Conservation (phyloP, 2,797 vertebrate genomes). For the Spinibarbus caldwelli region DNA sequence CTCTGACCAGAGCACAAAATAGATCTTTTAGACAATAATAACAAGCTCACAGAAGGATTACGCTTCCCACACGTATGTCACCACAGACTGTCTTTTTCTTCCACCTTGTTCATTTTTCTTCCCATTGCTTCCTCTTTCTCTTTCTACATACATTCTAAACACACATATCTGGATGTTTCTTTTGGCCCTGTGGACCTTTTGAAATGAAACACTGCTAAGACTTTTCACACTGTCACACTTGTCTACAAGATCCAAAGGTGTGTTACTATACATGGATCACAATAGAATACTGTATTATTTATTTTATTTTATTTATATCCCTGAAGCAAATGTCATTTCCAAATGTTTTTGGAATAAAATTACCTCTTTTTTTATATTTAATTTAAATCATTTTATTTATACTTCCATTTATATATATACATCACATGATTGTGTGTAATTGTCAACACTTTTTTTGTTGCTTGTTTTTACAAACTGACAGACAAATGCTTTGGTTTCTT, state of each 20-base stretch:
- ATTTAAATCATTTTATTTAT: neutral
- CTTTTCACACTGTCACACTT: slow-evolving; percentile 9
- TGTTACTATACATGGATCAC: neutral
- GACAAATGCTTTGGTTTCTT: neutral
- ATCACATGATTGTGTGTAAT: neutral
- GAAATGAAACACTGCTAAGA: slow-evolving; percentile 1
- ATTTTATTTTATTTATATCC: neutral
- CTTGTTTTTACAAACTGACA: too few relatives aligned
- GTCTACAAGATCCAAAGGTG: neutral
- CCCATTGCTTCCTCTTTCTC: slow-evolving; percentile 13
- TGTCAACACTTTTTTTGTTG: neutral
- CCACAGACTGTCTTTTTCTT: slow-evolving; percentile 38
- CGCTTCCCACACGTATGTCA: slow-evolving; percentile 49
- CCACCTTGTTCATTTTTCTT: slow-evolving; percentile 27
- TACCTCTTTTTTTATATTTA: neutral
- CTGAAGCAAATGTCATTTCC: neutral
- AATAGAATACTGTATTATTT: neutral
- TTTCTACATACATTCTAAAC: slow-evolving; percentile 31
- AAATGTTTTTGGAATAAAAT: neutral
- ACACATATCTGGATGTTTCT: slow-evolving; percentile 8
- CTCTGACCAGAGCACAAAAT: slow-evolving; percentile 60
- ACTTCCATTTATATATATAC: neutral
- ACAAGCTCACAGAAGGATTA: slow-evolving; percentile 54
- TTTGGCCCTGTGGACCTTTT: neutral
- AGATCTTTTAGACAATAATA: slow-evolving; percentile 62